Base-by-base conservation (phyloP, 2,113 vertebrate genomes). In the Salvelinus alpinus region DNA sequence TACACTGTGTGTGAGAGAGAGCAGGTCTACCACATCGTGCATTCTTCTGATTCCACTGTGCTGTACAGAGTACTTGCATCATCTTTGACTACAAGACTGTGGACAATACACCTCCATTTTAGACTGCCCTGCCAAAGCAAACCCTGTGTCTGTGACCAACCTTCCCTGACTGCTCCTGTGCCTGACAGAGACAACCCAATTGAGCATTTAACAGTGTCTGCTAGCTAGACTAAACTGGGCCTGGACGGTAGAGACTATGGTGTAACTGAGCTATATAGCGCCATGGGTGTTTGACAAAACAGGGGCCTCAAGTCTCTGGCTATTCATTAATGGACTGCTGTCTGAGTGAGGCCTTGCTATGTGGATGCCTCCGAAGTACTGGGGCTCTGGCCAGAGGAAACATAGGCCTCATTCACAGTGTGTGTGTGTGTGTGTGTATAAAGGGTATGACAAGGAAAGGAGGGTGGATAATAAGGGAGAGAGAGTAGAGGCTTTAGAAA, bases 21-120 rank as follows among this genome's bases (percentile, higher is more conserved):
- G 72, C 74, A 81, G 59, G 44, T 38, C 69, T 1, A 1, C 70
- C 82, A 87, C 76, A 81, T 85, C 74, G 81, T 80, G 83, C 80
- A 86, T 89, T 89, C 74, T 76, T 86, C 71, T 18, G 68, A 83
- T 73, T 80, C 73, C 67, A 73, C 16, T 2, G 14, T 11, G 64
- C 64, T 27, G 5, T 25, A 13, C 24, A 62, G 12, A 1, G 38
- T 27, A 72, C 12, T 72, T 62, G 5, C 74, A 73, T 75, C 25
- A 76, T 64, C 13, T 75, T 60, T n/a, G 14, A 60, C 24, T 62
- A 4, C 18, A 20, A 22, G 34, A 31, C 34, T 13, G 29, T 34
- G 38, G 3, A 5, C 38, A 22, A 70, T 48, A 70, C 12, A 5
- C 16, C 22, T n/a, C 24, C 38, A 24, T 20, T 54, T 14, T 22